Evolutionary conservation across 2,113 vertebrate species (phyloP).

Genomic region (Mobula birostris): DNA sequence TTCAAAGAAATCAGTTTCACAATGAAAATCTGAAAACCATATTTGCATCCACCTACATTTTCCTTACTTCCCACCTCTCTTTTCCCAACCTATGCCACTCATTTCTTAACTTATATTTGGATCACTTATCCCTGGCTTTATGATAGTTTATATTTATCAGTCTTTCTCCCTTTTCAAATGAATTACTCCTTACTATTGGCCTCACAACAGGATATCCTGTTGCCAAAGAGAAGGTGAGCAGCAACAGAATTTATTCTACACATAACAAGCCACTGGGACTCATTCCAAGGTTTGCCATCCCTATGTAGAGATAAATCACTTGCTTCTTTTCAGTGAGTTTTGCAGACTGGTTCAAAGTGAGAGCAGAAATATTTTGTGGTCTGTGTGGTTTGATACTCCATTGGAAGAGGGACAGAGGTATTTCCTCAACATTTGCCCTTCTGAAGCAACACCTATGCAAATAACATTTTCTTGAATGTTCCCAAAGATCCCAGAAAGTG

Average conservation of each 20-base stretch:
- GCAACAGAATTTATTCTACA: background rate
- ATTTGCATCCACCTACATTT: background rate
- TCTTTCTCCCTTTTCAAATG: background rate
- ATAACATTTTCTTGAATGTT: background rate
- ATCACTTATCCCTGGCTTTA: background rate
- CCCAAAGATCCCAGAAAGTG: background rate
- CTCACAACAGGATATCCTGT: background rate
- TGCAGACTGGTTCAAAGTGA: background rate
- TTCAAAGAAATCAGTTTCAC: background rate
- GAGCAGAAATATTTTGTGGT: background rate
- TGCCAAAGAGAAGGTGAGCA: background rate
- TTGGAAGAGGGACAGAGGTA: background rate
- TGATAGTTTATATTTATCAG: background rate
- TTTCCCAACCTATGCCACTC: background rate
- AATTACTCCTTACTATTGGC: background rate
- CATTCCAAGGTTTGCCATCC: background rate
- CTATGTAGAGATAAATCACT: background rate
- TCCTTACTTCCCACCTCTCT: background rate
- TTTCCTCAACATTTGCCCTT: background rate
- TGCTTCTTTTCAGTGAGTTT: background rate
- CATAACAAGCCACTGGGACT: background rate
- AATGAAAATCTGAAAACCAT: background rate
- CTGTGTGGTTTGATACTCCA: background rate
- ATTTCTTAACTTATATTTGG: background rate
- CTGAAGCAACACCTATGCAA: background rate